These are phyloP conservation scores for Ecliptopera silaceata DNA, from an alignment of 2,888 invertebrate species.

Conservation along the genomic window DNA sequence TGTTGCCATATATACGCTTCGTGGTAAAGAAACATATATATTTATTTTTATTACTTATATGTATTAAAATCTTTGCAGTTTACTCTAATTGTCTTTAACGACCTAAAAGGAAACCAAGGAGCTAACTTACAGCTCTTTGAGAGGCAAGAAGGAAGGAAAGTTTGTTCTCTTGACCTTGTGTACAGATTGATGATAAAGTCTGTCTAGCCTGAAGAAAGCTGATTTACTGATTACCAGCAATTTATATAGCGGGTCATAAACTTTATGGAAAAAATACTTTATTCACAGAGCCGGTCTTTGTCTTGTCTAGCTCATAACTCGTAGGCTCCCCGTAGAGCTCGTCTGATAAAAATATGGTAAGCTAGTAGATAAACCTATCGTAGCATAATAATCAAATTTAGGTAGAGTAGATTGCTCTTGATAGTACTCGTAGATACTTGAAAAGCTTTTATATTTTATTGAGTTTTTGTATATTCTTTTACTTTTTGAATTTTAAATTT, in stretches of 20 bases:
- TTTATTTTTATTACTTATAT: no score
- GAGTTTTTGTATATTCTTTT: no score
- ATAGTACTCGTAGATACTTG: no score
- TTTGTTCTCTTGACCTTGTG: slow-evolving; percentile 24
- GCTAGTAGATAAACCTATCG: no score
- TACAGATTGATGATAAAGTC: slow-evolving; percentile 25
- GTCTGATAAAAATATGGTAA: no score
- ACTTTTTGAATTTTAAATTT: no score
- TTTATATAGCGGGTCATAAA: slow-evolving; percentile 21
- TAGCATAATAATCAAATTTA: no score
- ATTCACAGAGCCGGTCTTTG: neutral
- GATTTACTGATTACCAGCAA: slow-evolving; percentile 30
- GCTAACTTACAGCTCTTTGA: neutral
- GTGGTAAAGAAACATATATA: no score
- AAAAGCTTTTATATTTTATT: no score
- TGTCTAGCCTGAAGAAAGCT: slow-evolving; percentile 31
- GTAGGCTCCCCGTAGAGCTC: no score
- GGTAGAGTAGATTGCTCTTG: no score
- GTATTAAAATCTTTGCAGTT: neutral
- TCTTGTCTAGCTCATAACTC: neutral
- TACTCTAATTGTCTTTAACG: neutral
- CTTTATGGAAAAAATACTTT: slow-evolving; percentile 16
- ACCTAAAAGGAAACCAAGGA: neutral
- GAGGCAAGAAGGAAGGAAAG: slow-evolving; percentile 20
- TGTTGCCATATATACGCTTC: no score